Evolutionary conservation across 2,113 vertebrate genomes (phyloP).

Genomic region (Felis catus): DNA sequence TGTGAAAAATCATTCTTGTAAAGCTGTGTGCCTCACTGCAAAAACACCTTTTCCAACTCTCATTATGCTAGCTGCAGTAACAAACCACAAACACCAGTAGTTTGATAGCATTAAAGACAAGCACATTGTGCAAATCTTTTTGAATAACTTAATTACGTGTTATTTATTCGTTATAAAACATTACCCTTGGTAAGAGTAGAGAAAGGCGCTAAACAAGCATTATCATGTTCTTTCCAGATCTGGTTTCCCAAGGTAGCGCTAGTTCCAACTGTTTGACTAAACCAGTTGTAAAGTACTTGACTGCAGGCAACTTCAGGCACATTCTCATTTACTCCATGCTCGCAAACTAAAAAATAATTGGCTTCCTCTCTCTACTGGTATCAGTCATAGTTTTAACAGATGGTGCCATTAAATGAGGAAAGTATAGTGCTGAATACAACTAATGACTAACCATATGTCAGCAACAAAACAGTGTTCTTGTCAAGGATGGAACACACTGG

Average conservation of each 20-base stretch:
- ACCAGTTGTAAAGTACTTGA: background rate
- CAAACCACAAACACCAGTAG: background rate
- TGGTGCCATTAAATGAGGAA: constrained; percentile 51
- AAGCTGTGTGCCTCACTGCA: background rate
- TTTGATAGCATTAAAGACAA: background rate
- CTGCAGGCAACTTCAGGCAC: background rate
- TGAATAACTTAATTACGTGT: background rate
- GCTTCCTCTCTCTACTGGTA: constrained; percentile 25
- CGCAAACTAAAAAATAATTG: constrained; percentile 62
- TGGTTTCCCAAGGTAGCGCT: background rate
- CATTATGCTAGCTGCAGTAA: background rate
- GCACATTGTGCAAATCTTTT: constrained; percentile 10
- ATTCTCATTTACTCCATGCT: constrained; percentile 15
- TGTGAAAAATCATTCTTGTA: background rate
- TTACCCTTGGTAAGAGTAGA: background rate
- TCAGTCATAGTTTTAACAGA: constrained; percentile 56
- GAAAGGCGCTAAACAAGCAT: background rate
- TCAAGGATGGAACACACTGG: background rate
- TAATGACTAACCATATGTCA: constrained; percentile 56
- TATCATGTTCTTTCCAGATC: background rate
- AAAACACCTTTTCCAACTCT: background rate
- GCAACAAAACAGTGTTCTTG: background rate
- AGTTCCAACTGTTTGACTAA: background rate
- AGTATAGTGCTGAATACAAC: constrained; percentile 53
- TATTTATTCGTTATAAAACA: constrained; percentile 8